These are phyloP conservation scores for Monochamus saltuarius DNA, from an alignment of 1,140 invertebrate genomes.

Conservation along the genomic window DNA sequence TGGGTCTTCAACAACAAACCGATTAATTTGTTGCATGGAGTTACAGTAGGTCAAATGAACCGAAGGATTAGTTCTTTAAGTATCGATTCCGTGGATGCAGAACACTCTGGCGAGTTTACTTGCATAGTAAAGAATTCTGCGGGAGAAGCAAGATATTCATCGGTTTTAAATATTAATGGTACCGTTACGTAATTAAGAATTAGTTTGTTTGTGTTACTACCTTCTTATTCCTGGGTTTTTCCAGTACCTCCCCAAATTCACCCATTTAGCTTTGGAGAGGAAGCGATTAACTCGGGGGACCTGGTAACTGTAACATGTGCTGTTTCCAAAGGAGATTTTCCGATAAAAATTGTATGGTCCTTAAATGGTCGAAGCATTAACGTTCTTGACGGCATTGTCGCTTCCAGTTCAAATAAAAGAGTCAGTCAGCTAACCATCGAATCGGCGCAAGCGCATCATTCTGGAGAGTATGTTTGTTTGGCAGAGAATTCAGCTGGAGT, in stretches of 20 bases:
- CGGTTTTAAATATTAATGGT: too few relatives aligned
- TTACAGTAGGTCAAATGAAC: conserved; percentile 53
- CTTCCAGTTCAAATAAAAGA: conserved; percentile 55
- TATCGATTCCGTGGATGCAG: conserved; percentile 59
- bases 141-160: conserved; percentile 40
- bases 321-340: conserved; percentile 68
- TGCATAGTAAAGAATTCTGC: conserved; percentile 63
- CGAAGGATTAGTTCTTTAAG: conserved; percentile 60
- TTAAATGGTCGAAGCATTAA: conserved; percentile 59
- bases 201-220: conserved; percentile 23
- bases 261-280: conserved; percentile 71
- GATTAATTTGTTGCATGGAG: conserved; percentile 45
- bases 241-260: conserved; percentile 70
- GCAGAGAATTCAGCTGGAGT: conserved; percentile 62
- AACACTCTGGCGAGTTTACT: conserved; percentile 64
- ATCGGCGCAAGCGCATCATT: conserved; percentile 57
- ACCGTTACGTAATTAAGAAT: too few relatives aligned
- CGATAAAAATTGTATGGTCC: conserved; percentile 61
- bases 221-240: conserved; percentile 25
- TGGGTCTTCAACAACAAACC: conserved; percentile 56
- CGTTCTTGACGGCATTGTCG: conserved; percentile 49
- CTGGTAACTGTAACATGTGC: conserved; percentile 63
- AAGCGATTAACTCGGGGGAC: conserved; percentile 68
- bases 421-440: conserved; percentile 63
- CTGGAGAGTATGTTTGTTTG: conserved; percentile 65